Percentiles rank a stretch among this genome's conserved stretches.
phyloP scores from a whole-genome alignment of 2,888 invertebrate species.

The Phania funesta region DNA sequence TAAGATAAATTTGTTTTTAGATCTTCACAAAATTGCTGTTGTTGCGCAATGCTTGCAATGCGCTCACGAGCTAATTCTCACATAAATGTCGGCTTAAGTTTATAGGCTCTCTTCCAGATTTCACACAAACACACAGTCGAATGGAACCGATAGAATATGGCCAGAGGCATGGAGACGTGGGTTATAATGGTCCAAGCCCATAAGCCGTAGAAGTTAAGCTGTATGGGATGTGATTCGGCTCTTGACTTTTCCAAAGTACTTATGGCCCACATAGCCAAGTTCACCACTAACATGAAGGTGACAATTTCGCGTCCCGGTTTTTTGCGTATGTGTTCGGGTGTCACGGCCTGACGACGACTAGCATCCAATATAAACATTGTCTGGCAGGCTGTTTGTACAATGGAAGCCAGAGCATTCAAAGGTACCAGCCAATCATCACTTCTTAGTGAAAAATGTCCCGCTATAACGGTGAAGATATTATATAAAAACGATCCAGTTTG shows the following conservation, averaged over 20 bases:
- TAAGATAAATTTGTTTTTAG: slow-evolving; percentile 78
- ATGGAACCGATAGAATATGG: slow-evolving; percentile 96
- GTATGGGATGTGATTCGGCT: slow-evolving; percentile 94
- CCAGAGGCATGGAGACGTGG: slow-evolving; percentile 94
- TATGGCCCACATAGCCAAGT: slow-evolving; percentile 96
- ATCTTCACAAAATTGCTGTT: slow-evolving; percentile 78
- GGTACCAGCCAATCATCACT: slow-evolving; percentile 90
- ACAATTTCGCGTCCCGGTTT: slow-evolving; percentile 97
- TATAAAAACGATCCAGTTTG: slow-evolving; percentile 97
- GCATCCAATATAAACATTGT: slow-evolving; percentile 96
- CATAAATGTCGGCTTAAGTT: slow-evolving; percentile 93
- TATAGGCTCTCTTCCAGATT: slow-evolving; percentile 97
- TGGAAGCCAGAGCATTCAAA: slow-evolving; percentile 90
- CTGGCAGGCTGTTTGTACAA: slow-evolving; percentile 93
- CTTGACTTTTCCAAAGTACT: slow-evolving; percentile 95
- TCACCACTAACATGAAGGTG: slow-evolving; percentile 93
- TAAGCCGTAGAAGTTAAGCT: slow-evolving; percentile 93
- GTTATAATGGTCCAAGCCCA: slow-evolving; percentile 98
- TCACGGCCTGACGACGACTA: slow-evolving; percentile 90
- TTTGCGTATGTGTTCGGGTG: slow-evolving; percentile 89
- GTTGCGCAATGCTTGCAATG: slow-evolving; percentile 79
- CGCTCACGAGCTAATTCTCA: slow-evolving; percentile 82
- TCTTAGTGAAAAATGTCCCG: slow-evolving; percentile 92
- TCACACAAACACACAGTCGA: slow-evolving; percentile 97
- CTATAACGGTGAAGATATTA: slow-evolving; percentile 95